These are phyloP conservation scores for Darevskia mixta DNA, from an alignment of 2,797 vertebrate genomes.

Conservation along the genomic window DNA sequence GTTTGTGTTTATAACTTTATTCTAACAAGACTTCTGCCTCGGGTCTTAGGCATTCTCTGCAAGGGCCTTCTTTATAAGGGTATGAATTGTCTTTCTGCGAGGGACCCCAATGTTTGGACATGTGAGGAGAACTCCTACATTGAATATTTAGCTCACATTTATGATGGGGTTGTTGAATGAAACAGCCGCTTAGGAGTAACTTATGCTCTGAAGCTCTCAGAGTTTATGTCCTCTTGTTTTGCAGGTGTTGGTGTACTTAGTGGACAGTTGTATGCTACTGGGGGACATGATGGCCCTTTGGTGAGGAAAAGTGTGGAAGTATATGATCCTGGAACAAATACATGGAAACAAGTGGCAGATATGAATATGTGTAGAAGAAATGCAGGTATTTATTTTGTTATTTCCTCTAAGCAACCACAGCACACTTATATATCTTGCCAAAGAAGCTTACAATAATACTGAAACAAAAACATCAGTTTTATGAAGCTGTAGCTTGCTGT, in stretches of 20 bases:
- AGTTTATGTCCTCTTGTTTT: slow-evolving; percentile 37
- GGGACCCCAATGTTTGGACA: background rate
- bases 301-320: slow-evolving; percentile 98
- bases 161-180: background rate
- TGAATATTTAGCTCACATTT: background rate
- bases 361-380: slow-evolving; percentile 99
- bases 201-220: background rate
- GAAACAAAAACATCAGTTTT: background rate
- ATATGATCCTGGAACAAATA: slow-evolving; percentile 89
- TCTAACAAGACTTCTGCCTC: too few species aligned
- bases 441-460: background rate
- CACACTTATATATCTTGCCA: background rate
- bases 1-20: too few species aligned
- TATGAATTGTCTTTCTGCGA: too few species aligned
- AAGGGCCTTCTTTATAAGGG: too few species aligned
- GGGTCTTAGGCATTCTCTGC: too few species aligned
- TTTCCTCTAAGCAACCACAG: background rate
- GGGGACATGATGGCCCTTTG: slow-evolving; percentile 94
- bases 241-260: slow-evolving; percentile 93
- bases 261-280: slow-evolving; percentile 92
- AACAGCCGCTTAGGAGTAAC: background rate
- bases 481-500: background rate
- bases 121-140: background rate
- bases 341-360: slow-evolving; percentile 93
- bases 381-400: slow-evolving; percentile 83